Percentiles rank a stretch among this genome's conserved stretches.
Evolutionary conservation across 2,888 invertebrate genomes (phyloP).

Genomic region (Heliothis peltigera): DNA sequence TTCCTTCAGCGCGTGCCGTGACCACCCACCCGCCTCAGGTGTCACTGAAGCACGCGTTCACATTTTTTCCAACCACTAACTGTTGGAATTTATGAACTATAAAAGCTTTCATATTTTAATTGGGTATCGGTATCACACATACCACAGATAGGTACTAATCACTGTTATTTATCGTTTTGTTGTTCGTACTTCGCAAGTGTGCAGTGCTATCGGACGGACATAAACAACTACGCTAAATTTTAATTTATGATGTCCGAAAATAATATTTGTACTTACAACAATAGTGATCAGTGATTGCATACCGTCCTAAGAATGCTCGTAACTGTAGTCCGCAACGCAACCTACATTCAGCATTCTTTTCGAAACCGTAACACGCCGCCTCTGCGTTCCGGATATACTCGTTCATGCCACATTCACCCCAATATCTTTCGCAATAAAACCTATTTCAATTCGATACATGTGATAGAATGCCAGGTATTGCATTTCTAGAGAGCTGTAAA

Average conservation of each 20-base stretch:
- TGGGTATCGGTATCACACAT: conserved; percentile 21
- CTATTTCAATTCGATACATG: conserved; percentile 75
- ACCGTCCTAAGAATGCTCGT: conserved; percentile 81
- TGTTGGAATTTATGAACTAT: conserved; percentile 64
- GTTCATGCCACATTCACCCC: conserved; percentile 82
- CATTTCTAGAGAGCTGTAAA: conserved; percentile 86
- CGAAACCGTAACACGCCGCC: conserved; percentile 89
- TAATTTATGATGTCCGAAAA: conserved; percentile 70
- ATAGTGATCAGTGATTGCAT: conserved; percentile 82
- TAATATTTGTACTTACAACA: conserved; percentile 76
- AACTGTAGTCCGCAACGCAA: conserved; percentile 88
- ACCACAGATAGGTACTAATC: conserved; percentile 31
- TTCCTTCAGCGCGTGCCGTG: conserved; percentile 75
- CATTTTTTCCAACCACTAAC: conserved; percentile 66
- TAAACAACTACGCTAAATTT: conserved; percentile 55
- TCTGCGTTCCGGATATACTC: conserved; percentile 87
- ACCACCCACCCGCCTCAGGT: conserved; percentile 62
- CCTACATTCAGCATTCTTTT: conserved; percentile 90
- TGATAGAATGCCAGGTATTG: conserved; percentile 78
- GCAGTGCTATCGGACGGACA: conserved; percentile 28
- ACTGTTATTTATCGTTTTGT: conserved; percentile 39
- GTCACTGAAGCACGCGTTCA: conserved; percentile 71
- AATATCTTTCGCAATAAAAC: conserved; percentile 81
- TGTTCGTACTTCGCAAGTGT: conserved; percentile 25
- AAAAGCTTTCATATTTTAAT: conserved; percentile 56